A percentile compares a stretch with the other conserved stretches of the same genome.
These are phyloP conservation scores for Camponotus vicinus DNA, from an alignment of 1,140 invertebrate species.

Conservation along the genomic window DNA sequence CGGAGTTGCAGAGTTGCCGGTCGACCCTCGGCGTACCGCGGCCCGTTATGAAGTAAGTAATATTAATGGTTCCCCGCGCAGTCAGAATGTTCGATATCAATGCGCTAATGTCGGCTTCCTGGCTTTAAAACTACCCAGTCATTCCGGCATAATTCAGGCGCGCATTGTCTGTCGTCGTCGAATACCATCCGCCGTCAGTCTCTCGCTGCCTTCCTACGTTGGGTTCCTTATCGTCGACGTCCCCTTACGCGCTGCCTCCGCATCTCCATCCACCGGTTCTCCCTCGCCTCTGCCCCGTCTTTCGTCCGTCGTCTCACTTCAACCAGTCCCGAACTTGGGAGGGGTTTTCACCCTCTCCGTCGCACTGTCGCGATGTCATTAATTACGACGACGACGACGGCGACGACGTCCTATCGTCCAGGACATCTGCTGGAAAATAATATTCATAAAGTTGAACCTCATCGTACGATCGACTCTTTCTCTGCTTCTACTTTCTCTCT, in stretches of 20 bases:
- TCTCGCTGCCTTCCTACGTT: constrained; percentile 48
- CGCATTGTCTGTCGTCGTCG: constrained; percentile 82
- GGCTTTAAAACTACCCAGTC: constrained; percentile 86
- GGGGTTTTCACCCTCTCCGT: constrained; percentile 14
- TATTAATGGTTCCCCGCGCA: constrained; percentile 84
- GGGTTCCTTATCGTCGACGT: constrained; percentile 68
- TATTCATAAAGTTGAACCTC: constrained; percentile 85
- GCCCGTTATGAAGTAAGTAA: constrained; percentile 83
- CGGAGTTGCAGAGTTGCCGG: constrained; percentile 53
- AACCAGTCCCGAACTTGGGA: constrained; percentile 25
- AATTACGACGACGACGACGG: constrained; percentile 82
- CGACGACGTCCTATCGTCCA: constrained; percentile 83
- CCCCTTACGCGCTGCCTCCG: constrained; percentile 57
- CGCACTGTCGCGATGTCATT: constrained; percentile 79
- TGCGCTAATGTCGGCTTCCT: constrained; percentile 85
- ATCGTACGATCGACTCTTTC: constrained; percentile 68
- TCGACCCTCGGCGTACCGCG: constrained; percentile 48
- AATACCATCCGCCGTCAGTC: constrained; percentile 52
- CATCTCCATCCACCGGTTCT: constrained; percentile 49
- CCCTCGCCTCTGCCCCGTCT: constrained; percentile 19
- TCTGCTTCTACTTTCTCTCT: constrained; percentile 44
- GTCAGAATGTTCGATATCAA: constrained; percentile 82
- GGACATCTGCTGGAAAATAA: constrained; percentile 86
- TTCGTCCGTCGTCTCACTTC: constrained; percentile 58
- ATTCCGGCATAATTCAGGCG: constrained; percentile 86